A percentile compares a stretch with the other conserved stretches of the same genome.
phyloP scores from a whole-genome alignment of 53 echinoderm and acorn worm species.

The Temnopleurus reevesii region DNA sequence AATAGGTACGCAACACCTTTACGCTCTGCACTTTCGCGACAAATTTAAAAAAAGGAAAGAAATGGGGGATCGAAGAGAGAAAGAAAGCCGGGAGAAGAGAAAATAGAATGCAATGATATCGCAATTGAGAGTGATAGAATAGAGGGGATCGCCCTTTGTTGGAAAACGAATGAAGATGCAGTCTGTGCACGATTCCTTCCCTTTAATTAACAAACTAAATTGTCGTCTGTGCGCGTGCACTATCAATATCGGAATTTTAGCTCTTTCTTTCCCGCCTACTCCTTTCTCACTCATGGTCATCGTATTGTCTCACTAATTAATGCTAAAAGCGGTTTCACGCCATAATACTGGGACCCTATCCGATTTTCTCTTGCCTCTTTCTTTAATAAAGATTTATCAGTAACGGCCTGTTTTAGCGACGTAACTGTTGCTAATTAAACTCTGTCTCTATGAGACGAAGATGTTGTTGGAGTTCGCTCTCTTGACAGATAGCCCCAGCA shows the following conservation, averaged over 20 bases:
- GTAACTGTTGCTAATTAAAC: not conserved
- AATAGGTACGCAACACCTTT: too few species aligned
- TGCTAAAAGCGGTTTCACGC: slow-evolving; percentile 48
- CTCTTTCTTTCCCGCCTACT: slow-evolving; percentile 37
- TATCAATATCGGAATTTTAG: not conserved
- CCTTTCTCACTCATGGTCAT: slow-evolving; percentile 9
- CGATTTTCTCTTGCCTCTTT: not conserved
- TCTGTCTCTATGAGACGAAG: too few species aligned
- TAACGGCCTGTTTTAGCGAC: not conserved
- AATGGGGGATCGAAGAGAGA: not conserved
- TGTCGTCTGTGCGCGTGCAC: slow-evolving; percentile 34
- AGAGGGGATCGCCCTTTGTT: slow-evolving; percentile 16
- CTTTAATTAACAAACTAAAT: slow-evolving; percentile 48
- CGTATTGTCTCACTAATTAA: slow-evolving; percentile 41
- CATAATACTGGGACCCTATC: slow-evolving; percentile 17
- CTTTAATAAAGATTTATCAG: not conserved
- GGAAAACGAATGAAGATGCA: slow-evolving; percentile 14
- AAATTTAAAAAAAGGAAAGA: not conserved
- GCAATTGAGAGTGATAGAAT: not conserved
- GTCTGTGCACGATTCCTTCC: slow-evolving; percentile 18
- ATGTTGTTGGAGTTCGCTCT: too few species aligned
- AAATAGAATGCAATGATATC: not conserved
- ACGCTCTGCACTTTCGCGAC: too few species aligned
- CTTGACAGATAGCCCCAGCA: too few species aligned
- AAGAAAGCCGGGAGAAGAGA: not conserved